Evolutionary conservation across 2,888 invertebrate species (phyloP).

Genomic region (Ypsolopha sequella): DNA sequence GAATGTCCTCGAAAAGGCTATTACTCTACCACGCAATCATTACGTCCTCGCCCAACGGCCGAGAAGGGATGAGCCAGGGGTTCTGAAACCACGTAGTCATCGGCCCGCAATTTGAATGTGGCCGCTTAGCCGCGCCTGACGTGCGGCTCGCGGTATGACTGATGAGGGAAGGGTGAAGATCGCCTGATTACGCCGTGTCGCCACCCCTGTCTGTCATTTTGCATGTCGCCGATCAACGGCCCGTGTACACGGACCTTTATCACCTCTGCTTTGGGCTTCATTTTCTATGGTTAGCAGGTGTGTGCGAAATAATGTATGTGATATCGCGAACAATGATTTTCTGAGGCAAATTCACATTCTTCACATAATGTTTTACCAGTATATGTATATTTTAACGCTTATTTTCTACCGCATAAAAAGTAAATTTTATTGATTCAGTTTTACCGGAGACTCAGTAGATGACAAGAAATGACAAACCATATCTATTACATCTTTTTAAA

Average conservation of each 20-base stretch:
- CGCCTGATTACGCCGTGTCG: conserved; percentile 38
- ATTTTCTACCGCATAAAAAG: no score
- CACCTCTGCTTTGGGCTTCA: not conserved
- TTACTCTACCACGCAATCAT: not conserved
- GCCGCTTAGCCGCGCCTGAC: conserved; percentile 61
- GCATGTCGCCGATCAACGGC: conserved; percentile 28
- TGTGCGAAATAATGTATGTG: no score
- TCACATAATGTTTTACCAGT: no score
- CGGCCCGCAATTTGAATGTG: conserved; percentile 67
- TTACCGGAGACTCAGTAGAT: no score
- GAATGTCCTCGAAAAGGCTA: conserved; percentile 4
- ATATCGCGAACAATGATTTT: no score
- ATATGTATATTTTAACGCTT: no score
- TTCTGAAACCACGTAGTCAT: conserved; percentile 66
- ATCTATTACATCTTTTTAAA: no score
- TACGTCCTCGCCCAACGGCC: conserved; percentile 18
- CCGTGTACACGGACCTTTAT: not conserved
- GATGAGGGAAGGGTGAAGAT: conserved; percentile 68
- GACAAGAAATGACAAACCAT: no score
- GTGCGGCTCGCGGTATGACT: conserved; percentile 45
- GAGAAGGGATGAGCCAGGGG: conserved; percentile 48
- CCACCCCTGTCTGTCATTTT: conserved; percentile 46
- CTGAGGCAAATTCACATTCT: no score
- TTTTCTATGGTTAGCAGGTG: no score
- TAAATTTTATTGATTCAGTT: no score